Evolutionary conservation across 2,797 vertebrate genomes (phyloP), one percentile per base, ranked within the genome.

Genomic region (Prunella strophiata): DNA sequence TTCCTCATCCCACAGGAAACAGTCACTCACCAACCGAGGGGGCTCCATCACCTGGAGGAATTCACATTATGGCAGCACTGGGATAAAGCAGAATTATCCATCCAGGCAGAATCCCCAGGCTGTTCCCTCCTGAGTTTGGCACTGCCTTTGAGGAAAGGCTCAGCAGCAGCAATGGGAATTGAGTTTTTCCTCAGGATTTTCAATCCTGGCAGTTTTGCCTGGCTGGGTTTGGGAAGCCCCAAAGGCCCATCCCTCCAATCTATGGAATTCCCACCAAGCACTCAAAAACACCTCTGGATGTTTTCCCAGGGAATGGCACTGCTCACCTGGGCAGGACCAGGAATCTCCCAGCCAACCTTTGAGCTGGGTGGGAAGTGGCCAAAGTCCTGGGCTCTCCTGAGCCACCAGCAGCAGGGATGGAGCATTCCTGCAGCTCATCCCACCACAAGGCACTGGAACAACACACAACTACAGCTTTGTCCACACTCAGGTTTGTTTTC

Each of bases 281-380:
- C 52, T 16, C 8, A 12, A 10, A 36, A 70, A 45, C 9, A 12
- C 51, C 81, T 30, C 5, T 1, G 67, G 72, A 11, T 67, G 38
- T 52, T 72, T 85, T 32, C 83, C 83, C 17, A 29, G 47, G 47
- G 52, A 82, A 70, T 22, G 90, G 70, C 89, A 11, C 2, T 2
- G 45, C 67, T 59, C 26, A 0, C 76, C 13, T 14, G 22, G 88
- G 89, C 85, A 61, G 91, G 62, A 10, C 34, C 80, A 15, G 85
- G 59, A 54, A 77, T 66, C 65, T 34, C 83, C 82, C 93, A 47
- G 42, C 62, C 81, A 86, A 95, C 97, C 97, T 95, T 97, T 97
- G 97, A 95, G 82, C 95, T 86, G 94, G 86, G 95, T 92, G 93
- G 94, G 70, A 95, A 55, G 70, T 1, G 91, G 72, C 78, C 96